phyloP scores from a whole-genome alignment of 2,113 vertebrate species.

The Leptobrachium leishanense region DNA sequence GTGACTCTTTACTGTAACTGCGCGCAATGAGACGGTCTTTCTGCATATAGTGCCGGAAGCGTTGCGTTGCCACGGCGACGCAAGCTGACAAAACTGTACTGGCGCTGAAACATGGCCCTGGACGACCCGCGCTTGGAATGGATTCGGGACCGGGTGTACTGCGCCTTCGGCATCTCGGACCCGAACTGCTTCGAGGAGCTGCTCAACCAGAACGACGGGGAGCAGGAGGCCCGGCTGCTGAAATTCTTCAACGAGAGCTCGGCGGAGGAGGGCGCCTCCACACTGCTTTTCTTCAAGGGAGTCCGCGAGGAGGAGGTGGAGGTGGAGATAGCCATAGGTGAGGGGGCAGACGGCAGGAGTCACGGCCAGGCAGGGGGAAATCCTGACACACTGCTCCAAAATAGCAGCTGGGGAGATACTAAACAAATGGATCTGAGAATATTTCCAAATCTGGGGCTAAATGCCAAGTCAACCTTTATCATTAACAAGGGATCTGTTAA shows the following conservation, averaged over 20 bases:
- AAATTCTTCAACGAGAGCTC: conserved; percentile 69
- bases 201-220: conserved; percentile 68
- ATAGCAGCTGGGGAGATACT: too few species aligned
- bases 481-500: too few species aligned
- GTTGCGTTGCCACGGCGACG: conserved; percentile 53
- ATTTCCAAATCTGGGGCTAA: too few species aligned
- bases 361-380: too few species aligned
- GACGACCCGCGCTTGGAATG: conserved; percentile 81
- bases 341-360: conserved; percentile 33
- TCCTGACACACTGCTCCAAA: too few species aligned
- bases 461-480: too few species aligned
- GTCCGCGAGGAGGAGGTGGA: conserved; percentile 65
- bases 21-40: conserved; percentile 23
- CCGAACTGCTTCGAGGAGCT: conserved; percentile 77
- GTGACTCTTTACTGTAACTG: not conserved
- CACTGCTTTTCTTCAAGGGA: conserved; percentile 75
- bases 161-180: conserved; percentile 62
- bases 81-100: not conserved
- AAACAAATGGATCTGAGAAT: too few species aligned
- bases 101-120: conserved; percentile 56
- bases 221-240: conserved; percentile 64
- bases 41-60: conserved; percentile 17
- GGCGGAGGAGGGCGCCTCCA: conserved; percentile 51
- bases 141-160: conserved; percentile 71
- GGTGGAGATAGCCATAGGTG: conserved; percentile 63